Base-by-base conservation (phyloP, 2,797 vertebrate genomes). In the Dicrostonyx torquatus region DNA sequence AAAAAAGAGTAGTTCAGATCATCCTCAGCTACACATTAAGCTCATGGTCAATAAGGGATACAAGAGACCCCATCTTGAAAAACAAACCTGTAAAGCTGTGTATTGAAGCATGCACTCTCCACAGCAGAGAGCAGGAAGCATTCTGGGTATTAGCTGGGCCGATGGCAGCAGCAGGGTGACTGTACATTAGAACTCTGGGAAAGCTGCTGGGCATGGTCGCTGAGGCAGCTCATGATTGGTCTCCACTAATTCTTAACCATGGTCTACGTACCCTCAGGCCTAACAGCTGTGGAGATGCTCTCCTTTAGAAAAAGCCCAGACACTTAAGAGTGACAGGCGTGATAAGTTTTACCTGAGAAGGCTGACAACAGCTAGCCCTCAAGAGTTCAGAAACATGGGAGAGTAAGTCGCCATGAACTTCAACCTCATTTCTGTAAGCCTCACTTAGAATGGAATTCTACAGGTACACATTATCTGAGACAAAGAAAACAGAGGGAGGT, bases 351-450 rank as follows among this genome's bases (percentile, higher is more conserved):
- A 40, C 15, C 34, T n/a, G 26, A n/a, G 4, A 91, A 73, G 66
- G 64, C 29, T 76, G 34, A 68, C 80, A 93, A 66, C 6, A 96
- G 87, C 55, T 0, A 94, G 55, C 37, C 80, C 45, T n/a, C 72
- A 53, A 83, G 60, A 93, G 83, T 53, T 78, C 66, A 94, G 68
- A 93, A 91, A 90, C 50, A 10, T 8, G 34, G 66, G 45, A 92
- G 31, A 58, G 2, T 48, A 84, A 64, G 60, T 94, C 37, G n/a
- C 34, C 43, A 26, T 34, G 17, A 94, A 58, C 18, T 53, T 85
- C 78, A 72, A 73, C 37, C 76, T 79, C 89, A 73, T 45, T 77
- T 89, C 11, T 70, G 45, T 76, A 79, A 78, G 5, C 34, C 70
- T 83, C 58, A 86, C 29, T 93, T 86, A 22, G 68, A 40, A 84